These are phyloP conservation scores for Sebastes schlegelii DNA, from an alignment of 2,113 vertebrate species.

Conservation along the genomic window DNA sequence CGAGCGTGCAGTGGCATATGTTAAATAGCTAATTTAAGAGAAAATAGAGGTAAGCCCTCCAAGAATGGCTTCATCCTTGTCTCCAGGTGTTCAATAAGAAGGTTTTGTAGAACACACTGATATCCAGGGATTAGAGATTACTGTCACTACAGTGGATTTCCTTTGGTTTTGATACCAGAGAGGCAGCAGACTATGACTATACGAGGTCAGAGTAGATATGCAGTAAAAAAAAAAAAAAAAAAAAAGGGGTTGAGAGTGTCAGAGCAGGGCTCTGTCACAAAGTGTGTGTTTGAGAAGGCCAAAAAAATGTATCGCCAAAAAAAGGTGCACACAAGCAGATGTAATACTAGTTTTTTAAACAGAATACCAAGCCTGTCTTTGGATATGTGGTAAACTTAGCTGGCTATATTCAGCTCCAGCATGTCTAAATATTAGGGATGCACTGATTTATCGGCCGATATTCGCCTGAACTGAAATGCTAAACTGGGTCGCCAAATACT, in stretches of 20 bases:
- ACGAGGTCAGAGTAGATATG: slow-evolving; percentile 25
- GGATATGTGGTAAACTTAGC: too few relatives aligned
- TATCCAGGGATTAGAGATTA: slow-evolving; percentile 63
- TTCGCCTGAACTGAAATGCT: too few relatives aligned
- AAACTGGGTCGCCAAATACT: too few relatives aligned
- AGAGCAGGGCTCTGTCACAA: background rate
- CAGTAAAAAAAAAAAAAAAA: slow-evolving; percentile 16
- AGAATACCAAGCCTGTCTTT: background rate
- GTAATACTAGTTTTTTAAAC: background rate
- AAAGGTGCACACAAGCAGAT: background rate
- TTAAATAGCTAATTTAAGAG: slow-evolving; percentile 61
- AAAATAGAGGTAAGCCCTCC: slow-evolving; percentile 43
- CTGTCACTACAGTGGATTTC: slow-evolving; percentile 56
- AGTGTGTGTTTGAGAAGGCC: background rate
- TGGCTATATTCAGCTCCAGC: too few relatives aligned
- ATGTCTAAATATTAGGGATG: too few relatives aligned
- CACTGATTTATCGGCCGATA: too few relatives aligned
- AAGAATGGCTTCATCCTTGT: slow-evolving; percentile 39
- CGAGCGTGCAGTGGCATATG: slow-evolving; percentile 33
- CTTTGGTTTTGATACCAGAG: slow-evolving; percentile 15
- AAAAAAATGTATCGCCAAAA: background rate
- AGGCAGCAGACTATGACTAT: slow-evolving; percentile 26
- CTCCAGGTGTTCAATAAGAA: slow-evolving; percentile 61
- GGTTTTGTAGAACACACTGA: slow-evolving; percentile 47
- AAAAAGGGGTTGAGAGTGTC: background rate